Conservation (phyloP, 1,140 invertebrate genomes). For the Coptotermes formosanus region DNA sequence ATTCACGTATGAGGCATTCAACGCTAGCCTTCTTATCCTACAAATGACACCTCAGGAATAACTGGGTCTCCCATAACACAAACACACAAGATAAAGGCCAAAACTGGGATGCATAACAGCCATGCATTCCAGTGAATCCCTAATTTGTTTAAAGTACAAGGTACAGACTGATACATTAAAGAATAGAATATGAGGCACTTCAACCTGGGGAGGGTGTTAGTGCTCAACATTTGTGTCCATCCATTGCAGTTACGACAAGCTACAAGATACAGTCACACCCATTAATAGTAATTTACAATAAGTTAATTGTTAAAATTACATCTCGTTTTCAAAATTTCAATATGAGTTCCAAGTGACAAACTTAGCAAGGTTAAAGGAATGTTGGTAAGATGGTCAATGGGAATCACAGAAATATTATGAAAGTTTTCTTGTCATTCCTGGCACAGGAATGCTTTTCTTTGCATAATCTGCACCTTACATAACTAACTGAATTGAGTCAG, state of each 20-base stretch:
- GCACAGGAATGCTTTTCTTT: too few species aligned
- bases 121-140: neutral
- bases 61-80: neutral
- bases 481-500: too few species aligned
- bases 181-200: neutral
- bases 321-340: neutral
- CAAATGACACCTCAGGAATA: neutral
- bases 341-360: neutral
- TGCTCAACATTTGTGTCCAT: neutral
- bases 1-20: constrained; percentile 1
- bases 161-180: neutral
- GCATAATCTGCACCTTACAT: too few species aligned
- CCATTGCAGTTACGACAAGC: neutral
- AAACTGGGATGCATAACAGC: neutral
- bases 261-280: constrained; percentile 9
- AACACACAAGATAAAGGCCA: neutral
- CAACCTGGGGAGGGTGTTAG: neutral
- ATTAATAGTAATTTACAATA: neutral
- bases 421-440: too few species aligned
- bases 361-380: neutral
- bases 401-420: too few species aligned
- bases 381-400: too few species aligned
- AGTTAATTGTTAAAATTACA: neutral
- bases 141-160: neutral
- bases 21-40: neutral